Conservation (phyloP, 2,113 vertebrate species). For the Heptranchias perlo region DNA sequence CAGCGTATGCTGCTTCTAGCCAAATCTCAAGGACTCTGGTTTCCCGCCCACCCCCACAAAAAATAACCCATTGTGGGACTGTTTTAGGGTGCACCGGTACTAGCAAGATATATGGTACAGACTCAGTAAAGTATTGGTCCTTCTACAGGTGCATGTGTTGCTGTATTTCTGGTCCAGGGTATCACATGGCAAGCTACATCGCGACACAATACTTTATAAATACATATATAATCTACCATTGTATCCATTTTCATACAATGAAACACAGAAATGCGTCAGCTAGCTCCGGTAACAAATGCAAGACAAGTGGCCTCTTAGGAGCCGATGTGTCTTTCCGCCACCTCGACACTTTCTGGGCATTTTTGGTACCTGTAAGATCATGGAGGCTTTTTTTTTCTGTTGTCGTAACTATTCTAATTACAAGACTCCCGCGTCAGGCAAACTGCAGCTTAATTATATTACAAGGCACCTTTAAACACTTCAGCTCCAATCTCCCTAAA, state of each 20-base stretch:
- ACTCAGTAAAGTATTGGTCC: slow-evolving; percentile 43
- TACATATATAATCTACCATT: slow-evolving; percentile 10
- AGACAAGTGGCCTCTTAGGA: background rate
- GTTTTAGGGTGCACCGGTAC: slow-evolving; percentile 51
- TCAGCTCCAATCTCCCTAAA: background rate
- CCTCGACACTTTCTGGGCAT: background rate
- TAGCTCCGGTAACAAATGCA: background rate
- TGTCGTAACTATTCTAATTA: background rate
- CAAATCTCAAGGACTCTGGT: slow-evolving; percentile 44
- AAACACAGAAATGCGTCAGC: background rate
- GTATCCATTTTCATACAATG: background rate
- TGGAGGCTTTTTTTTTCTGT: background rate
- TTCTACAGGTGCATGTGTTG: background rate
- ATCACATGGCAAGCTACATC: background rate
- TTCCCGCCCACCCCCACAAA: slow-evolving; percentile 55
- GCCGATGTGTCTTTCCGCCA: background rate
- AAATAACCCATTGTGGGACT: slow-evolving; percentile 47
- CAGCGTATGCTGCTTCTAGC: slow-evolving; percentile 58
- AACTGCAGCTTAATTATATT: background rate
- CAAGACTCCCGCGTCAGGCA: background rate
- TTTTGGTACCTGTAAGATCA: slow-evolving; percentile 9
- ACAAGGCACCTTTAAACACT: slow-evolving; percentile 13
- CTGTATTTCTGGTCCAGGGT: slow-evolving; percentile 11
- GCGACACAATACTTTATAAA: slow-evolving; percentile 32
- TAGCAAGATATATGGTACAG: slow-evolving; percentile 52